Evolutionary conservation across 2,797 vertebrate genomes (phyloP).

Genomic region (Danio aesculapii): DNA sequence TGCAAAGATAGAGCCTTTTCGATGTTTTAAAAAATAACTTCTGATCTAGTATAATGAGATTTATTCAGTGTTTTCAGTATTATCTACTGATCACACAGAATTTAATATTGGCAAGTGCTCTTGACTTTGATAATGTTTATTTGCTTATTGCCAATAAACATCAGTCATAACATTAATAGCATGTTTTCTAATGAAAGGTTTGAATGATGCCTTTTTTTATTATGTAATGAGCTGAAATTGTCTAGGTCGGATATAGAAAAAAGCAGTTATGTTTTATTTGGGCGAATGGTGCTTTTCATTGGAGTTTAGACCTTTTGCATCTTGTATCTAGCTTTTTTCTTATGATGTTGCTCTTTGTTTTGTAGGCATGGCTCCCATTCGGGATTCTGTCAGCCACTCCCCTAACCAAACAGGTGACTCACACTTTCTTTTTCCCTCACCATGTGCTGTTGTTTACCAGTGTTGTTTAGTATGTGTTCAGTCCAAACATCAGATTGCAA

Average conservation of each 20-base stretch:
- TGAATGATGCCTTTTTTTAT: background rate
- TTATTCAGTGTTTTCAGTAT: background rate
- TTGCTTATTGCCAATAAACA: no score
- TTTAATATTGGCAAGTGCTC: background rate
- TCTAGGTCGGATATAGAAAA: background rate
- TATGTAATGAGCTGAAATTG: background rate
- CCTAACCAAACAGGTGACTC: slow-evolving; percentile 95
- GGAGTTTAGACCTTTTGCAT: background rate
- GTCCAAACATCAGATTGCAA: background rate
- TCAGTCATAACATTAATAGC: background rate
- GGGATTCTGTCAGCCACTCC: slow-evolving; percentile 97
- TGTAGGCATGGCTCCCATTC: slow-evolving; percentile 96
- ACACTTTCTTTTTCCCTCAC: slow-evolving; percentile 43
- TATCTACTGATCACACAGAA: no score
- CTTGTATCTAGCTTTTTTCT: slow-evolving; percentile 52
- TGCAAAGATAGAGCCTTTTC: background rate
- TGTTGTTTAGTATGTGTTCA: slow-evolving; percentile 1
- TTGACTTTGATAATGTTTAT: background rate
- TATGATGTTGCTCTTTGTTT: slow-evolving; percentile 74
- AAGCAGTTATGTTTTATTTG: background rate
- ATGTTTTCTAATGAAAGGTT: background rate
- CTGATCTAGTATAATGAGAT: background rate
- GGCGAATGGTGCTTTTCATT: background rate
- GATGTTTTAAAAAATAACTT: background rate
- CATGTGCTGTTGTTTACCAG: slow-evolving; percentile 19